These are phyloP conservation scores for Dichetophora obliterata DNA, from an alignment of 2,888 invertebrate species.

Conservation along the genomic window DNA sequence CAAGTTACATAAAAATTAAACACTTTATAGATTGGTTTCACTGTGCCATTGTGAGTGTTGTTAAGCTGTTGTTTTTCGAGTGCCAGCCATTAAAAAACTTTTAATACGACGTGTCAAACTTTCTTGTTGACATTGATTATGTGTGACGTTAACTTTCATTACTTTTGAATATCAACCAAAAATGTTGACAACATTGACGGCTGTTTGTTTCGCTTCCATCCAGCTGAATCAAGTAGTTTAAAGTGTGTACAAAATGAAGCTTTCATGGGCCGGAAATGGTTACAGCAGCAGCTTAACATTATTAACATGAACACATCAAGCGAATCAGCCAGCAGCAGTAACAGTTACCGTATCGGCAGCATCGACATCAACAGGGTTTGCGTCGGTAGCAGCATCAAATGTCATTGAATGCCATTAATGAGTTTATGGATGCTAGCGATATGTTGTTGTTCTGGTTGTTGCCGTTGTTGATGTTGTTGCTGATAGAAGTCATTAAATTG, in stretches of 20 bases:
- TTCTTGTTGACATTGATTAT: too few relatives aligned
- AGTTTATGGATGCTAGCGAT: conserved; percentile 1
- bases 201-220: neutral
- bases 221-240: neutral
- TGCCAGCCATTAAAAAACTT: too few relatives aligned
- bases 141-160: neutral
- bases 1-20: too few relatives aligned
- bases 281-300: neutral
- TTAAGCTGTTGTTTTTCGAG: too few relatives aligned
- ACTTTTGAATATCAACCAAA: conserved; percentile 6
- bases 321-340: neutral
- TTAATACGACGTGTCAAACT: too few relatives aligned
- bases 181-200: conserved; percentile 2
- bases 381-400: neutral
- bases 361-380: neutral
- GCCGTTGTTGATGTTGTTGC: neutral
- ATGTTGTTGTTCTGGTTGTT: neutral
- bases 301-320: conserved; percentile 2
- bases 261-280: neutral
- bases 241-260: neutral
- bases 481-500: conserved; percentile 19
- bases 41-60: too few relatives aligned
- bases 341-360: neutral
- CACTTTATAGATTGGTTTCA: too few relatives aligned
- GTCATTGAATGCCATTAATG: conserved; percentile 17